phyloP scores from a whole-genome alignment of 2,113 vertebrate genomes.

The Stigmatopora argus region DNA sequence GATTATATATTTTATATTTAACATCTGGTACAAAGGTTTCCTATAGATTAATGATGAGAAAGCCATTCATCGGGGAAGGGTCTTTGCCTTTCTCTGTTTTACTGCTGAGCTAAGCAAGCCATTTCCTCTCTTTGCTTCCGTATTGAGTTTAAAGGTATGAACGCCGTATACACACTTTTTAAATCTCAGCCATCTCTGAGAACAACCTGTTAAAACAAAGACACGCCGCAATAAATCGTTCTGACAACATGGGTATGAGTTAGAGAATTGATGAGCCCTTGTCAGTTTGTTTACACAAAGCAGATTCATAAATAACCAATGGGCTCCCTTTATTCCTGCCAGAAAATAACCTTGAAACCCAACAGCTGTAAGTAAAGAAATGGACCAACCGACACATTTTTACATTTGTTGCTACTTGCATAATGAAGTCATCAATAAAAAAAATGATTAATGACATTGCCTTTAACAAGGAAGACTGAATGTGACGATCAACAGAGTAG shows the following conservation, averaged over 20 bases:
- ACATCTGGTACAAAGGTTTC: background rate
- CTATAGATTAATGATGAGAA: background rate
- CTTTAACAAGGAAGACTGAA: conserved; percentile 13
- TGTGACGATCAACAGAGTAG: conserved; percentile 11
- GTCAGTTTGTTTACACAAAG: conserved; percentile 9
- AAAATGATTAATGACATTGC: background rate
- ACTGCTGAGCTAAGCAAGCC: background rate
- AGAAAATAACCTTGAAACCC: conserved; percentile 6
- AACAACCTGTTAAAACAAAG: conserved; percentile 1
- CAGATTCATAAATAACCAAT: conserved; percentile 7
- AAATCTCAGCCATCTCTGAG: background rate
- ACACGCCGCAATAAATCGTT: background rate
- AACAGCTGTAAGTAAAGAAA: conserved; percentile 3
- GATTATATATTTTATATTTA: background rate
- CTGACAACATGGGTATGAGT: conserved; percentile 4
- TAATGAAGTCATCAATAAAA: conserved; percentile 23
- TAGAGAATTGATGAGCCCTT: conserved; percentile 1
- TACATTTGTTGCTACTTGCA: background rate
- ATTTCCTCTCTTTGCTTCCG: background rate
- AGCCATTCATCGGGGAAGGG: background rate
- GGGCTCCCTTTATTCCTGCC: background rate
- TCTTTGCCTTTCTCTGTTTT: background rate
- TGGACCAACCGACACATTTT: background rate
- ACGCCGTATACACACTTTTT: background rate
- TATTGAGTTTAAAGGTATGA: background rate